Evolutionary conservation across 2,888 invertebrate species (phyloP).

Genomic region (Eristalis intricaria): DNA sequence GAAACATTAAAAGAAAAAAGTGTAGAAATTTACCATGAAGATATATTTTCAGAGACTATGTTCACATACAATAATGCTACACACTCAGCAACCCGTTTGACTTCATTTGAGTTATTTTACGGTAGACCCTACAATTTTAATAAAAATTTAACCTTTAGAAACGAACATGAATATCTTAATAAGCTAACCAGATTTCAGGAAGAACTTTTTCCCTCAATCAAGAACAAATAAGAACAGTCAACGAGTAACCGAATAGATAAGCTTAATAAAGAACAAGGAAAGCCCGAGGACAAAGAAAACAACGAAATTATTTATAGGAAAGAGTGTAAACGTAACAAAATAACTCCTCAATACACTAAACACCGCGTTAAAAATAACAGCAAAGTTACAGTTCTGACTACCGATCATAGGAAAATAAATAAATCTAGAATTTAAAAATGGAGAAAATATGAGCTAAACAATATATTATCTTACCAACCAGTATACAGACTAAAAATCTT

Average conservation of each 20-base stretch:
- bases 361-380: conserved; percentile 20
- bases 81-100: background rate
- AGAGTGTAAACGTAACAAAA: conserved; percentile 21
- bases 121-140: background rate
- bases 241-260: background rate
- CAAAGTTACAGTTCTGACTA: conserved; percentile 2
- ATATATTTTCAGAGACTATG: no score
- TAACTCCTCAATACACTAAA: background rate
- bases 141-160: background rate
- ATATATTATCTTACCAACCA: no score
- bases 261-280: background rate
- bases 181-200: no score
- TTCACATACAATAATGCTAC: conserved; percentile 12
- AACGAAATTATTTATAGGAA: conserved; percentile 22
- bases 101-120: background rate
- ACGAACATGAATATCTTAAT: no score
- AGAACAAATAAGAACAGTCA: background rate
- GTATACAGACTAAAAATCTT: no score
- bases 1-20: background rate
- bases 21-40: background rate
- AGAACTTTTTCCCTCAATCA: background rate
- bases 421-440: background rate
- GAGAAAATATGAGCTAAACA: background rate
- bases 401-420: background rate
- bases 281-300: background rate